phyloP scores from a whole-genome alignment of 2,113 vertebrate genomes.

The Bufo gargarizans region DNA sequence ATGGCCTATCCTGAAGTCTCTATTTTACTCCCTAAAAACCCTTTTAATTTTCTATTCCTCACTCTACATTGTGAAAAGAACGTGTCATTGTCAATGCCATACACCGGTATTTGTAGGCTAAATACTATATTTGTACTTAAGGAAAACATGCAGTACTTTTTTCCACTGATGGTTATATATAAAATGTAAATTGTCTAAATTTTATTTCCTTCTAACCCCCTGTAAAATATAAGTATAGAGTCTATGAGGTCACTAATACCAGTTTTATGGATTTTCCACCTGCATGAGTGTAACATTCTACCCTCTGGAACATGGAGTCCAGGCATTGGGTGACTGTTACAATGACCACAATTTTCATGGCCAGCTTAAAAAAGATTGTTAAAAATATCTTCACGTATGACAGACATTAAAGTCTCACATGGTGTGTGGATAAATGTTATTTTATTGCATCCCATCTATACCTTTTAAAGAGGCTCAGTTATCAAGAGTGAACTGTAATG shows the following conservation, averaged over 20 bases:
- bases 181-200: not conserved
- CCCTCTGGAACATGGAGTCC: not conserved
- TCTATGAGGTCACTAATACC: not conserved
- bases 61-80: not conserved
- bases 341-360: constrained; percentile 1
- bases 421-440: not conserved
- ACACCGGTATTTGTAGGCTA: not conserved
- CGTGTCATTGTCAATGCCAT: not conserved
- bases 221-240: not conserved
- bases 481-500: constrained; percentile 63
- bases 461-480: constrained; percentile 61
- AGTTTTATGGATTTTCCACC: constrained; percentile 17
- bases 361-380: constrained; percentile 29
- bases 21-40: no score
- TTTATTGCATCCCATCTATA: constrained; percentile 38
- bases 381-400: constrained; percentile 44
- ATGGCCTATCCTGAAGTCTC: no score
- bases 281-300: not conserved
- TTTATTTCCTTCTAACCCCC: not conserved
- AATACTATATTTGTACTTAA: not conserved
- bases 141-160: not conserved
- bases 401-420: constrained; percentile 18
- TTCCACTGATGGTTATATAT: not conserved
- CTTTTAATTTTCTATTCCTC: no score
- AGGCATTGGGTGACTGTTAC: not conserved